These are phyloP conservation scores for Zoanthus gigantus DNA, from an alignment of 92 coral and sea anemone species.

Conservation along the genomic window DNA sequence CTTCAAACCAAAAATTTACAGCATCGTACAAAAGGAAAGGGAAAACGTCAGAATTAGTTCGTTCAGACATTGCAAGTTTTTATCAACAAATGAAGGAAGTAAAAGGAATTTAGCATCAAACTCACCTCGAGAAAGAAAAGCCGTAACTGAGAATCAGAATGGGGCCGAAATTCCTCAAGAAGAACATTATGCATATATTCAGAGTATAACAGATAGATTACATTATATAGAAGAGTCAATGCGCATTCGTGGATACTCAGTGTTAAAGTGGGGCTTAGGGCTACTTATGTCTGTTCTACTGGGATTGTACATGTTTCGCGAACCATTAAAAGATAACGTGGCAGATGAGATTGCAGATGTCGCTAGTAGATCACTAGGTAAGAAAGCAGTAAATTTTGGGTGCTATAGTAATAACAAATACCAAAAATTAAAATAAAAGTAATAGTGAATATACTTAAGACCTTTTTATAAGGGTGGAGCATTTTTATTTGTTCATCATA, in stretches of 20 bases:
- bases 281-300: constrained; percentile 51
- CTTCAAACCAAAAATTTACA: neutral
- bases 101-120: neutral
- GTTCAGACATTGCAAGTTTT: neutral
- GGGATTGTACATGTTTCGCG: constrained; percentile 88
- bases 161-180: constrained; percentile 26
- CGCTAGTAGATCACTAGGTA: constrained; percentile 96
- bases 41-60: neutral
- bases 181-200: constrained; percentile 25
- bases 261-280: constrained; percentile 91
- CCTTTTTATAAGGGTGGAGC: too few relatives aligned
- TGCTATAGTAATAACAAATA: neutral
- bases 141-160: neutral
- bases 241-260: constrained; percentile 88
- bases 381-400: neutral
- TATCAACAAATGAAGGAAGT: neutral
- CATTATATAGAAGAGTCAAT: constrained; percentile 86
- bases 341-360: constrained; percentile 99
- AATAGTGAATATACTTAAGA: too few relatives aligned
- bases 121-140: constrained; percentile 13
- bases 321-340: constrained; percentile 86
- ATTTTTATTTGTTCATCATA: too few relatives aligned
- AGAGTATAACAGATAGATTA: constrained; percentile 71
- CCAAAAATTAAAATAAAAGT: too few relatives aligned
- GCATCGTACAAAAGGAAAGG: neutral